Evolutionary conservation across 2,113 vertebrate species (phyloP).

Genomic region (Cottus gobio): DNA sequence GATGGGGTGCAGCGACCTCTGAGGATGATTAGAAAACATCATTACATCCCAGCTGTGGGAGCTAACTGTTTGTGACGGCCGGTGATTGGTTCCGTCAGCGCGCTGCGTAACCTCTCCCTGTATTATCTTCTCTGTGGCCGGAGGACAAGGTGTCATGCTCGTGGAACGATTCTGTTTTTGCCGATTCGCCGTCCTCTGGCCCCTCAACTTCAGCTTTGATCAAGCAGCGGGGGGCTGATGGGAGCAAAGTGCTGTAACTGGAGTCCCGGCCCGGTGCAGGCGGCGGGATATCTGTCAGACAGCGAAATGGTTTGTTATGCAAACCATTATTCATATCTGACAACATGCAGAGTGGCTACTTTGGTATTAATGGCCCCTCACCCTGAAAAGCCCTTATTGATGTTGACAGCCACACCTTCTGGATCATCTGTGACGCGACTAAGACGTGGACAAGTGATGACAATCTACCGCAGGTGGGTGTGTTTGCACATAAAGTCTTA

Average conservation of each 20-base stretch:
- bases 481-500: background rate
- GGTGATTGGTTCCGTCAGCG: constrained; percentile 54
- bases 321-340: constrained; percentile 81
- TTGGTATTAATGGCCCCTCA: constrained; percentile 80
- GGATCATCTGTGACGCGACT: constrained; percentile 57
- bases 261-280: constrained; percentile 27
- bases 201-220: constrained; percentile 75
- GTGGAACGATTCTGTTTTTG: constrained; percentile 54
- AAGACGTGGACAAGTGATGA: constrained; percentile 59
- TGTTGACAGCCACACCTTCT: constrained; percentile 81
- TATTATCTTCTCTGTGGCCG: constrained; percentile 30
- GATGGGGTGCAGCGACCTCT: constrained; percentile 64
- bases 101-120: constrained; percentile 40
- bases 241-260: constrained; percentile 60
- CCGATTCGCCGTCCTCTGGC: constrained; percentile 39
- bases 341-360: constrained; percentile 75
- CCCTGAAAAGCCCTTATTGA: constrained; percentile 75
- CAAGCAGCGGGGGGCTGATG: constrained; percentile 57
- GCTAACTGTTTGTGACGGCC: constrained; percentile 69
- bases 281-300: constrained; percentile 68
- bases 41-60: constrained; percentile 57
- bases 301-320: constrained; percentile 79
- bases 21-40: constrained; percentile 65
- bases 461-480: constrained; percentile 13
- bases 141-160: constrained; percentile 57